Evolutionary conservation across 2,797 vertebrate genomes (phyloP).

Genomic region (Hafferia zeledoni): DNA sequence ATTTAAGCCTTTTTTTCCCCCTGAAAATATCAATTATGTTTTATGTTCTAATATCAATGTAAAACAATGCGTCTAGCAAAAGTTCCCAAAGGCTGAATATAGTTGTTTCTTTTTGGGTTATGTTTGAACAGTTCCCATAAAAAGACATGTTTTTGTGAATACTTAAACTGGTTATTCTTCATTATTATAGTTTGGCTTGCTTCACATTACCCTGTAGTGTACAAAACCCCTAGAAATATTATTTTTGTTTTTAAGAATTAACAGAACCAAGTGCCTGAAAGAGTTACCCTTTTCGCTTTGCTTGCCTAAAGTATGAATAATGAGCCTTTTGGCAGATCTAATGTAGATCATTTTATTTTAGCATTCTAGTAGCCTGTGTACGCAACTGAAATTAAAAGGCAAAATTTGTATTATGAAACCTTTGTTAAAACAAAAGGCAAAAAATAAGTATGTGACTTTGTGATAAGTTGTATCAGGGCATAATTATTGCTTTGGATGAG

Average conservation of each 20-base stretch:
- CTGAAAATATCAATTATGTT: slow-evolving; percentile 42
- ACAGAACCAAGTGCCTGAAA: not conserved
- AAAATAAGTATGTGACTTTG: not conserved
- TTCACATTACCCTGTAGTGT: not conserved
- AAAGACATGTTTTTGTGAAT: slow-evolving; percentile 2
- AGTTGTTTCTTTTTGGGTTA: slow-evolving; percentile 22
- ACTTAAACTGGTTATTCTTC: slow-evolving; percentile 21
- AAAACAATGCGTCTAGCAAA: slow-evolving; percentile 24
- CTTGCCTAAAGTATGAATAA: not conserved
- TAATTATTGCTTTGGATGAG: not conserved
- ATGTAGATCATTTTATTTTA: not conserved
- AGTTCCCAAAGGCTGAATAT: slow-evolving; percentile 43
- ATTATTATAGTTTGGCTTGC: not conserved
- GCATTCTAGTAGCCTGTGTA: not conserved
- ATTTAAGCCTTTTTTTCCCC: not conserved
- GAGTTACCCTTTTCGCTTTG: not conserved
- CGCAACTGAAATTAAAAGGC: slow-evolving; percentile 14
- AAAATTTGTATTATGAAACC: not conserved
- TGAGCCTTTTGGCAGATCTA: not conserved
- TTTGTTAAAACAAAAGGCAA: not conserved
- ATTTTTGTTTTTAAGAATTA: slow-evolving; percentile 24
- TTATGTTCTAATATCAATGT: slow-evolving; percentile 42
- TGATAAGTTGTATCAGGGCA: not conserved
- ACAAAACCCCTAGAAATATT: not conserved
- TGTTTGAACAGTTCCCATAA: slow-evolving; percentile 30